Base-by-base conservation (phyloP, 1,140 invertebrate species). In the Habropoda laboriosa region DNA sequence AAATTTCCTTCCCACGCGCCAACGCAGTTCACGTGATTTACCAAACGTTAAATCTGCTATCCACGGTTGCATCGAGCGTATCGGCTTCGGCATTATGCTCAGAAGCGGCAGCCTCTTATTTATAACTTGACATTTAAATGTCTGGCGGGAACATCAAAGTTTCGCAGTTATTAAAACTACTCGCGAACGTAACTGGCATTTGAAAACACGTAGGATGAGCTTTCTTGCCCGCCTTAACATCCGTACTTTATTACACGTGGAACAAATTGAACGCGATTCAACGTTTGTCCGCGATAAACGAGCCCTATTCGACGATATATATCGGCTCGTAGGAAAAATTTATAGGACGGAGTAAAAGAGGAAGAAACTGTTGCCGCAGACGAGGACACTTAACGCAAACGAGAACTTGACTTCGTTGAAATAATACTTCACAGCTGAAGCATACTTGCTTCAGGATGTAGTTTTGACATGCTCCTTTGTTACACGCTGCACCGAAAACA, bases 61-160 rank as follows among this genome's bases (percentile, higher is more conserved):
- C n/a, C 3, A 0, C 30, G 32, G 13, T 35, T n/a, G 21, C 10
- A 38, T 38, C n/a, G n/a, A 40, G 38, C n/a, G 24, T 30, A 45
- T 10, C 30, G n/a, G 24, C 32, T 2, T 10, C 60, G 58, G 42
- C 30, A 38, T 61, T 49, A 61, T 12, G 18, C 58, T 63, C 51
- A 42, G 38, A 61, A 63, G 47, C 57, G 27, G 12, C 18, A 40
- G 45, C 16, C 30, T 63, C 58, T 49, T 63, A 63, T 64, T 64
- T 74, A 74, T 53, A 74, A 74, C 72, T 74, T 74, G 72, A 74
- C 72, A 74, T 74, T 74, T 74, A 74, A 74, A 63, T 61, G 58
- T 47, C 72, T 64, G 42, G 24, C 58, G 40, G n/a, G 72, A 63
- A 53, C 47, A 64, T 74, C 58, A 51, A 74, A 71, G 68, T 71